Conservation (phyloP, 2,888 invertebrate genomes). For the Frankliniella intonsa region DNA sequence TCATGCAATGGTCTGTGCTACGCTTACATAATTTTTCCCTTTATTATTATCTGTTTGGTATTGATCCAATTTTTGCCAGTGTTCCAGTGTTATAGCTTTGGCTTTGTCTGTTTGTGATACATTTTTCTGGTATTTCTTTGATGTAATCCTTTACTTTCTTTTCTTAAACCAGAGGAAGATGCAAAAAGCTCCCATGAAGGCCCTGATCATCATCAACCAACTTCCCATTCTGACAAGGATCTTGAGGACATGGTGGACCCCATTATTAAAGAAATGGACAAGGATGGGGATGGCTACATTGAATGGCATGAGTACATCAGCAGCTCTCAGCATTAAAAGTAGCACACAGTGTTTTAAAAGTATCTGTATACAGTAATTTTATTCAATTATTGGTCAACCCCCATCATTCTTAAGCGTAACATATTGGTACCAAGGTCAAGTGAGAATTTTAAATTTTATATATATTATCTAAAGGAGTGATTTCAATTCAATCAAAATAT, state of each 20-base stretch:
- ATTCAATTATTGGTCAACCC: not conserved
- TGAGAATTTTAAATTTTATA: not conserved
- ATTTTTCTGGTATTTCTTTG: not conserved
- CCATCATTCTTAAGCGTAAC: not conserved
- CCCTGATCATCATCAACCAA: not conserved
- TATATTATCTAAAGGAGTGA: not conserved
- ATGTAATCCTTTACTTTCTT: not conserved
- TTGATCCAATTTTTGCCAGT: too few relatives aligned
- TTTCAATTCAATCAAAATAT: not conserved
- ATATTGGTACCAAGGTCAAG: not conserved
- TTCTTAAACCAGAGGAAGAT: not conserved
- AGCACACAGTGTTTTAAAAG: not conserved
- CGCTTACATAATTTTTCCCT: too few relatives aligned
- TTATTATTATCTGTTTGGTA: too few relatives aligned
- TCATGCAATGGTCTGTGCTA: too few relatives aligned
- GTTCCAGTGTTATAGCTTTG: too few relatives aligned
- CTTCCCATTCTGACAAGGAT: conserved; percentile 52
- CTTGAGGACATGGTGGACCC: conserved; percentile 56
- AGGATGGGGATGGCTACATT: conserved; percentile 69
- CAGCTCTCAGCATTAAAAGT: not conserved
- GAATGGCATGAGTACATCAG: conserved; percentile 56
- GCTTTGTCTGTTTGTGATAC: too few relatives aligned
- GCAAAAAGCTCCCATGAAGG: not conserved
- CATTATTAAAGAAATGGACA: conserved; percentile 61
- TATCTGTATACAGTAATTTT: conserved; percentile 1